phyloP scores from a whole-genome alignment of 2,888 invertebrate genomes.

The Agonum fuliginosum region DNA sequence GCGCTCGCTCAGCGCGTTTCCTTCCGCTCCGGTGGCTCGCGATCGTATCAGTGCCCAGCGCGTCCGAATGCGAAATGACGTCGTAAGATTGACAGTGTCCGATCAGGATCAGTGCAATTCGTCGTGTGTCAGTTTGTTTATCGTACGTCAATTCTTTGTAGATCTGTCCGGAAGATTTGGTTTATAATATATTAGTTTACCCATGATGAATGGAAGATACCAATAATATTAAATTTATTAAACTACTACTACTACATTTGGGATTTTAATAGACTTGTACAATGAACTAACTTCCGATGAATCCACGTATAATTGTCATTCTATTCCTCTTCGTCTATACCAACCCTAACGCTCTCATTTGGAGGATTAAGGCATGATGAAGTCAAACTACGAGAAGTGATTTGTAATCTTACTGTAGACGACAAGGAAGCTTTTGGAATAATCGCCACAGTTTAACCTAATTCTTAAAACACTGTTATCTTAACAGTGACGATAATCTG shows the following conservation, averaged over 20 bases:
- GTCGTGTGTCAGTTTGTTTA: too few species aligned
- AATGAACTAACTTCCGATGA: too few species aligned
- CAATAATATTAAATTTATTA: too few species aligned
- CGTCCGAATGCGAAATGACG: not conserved
- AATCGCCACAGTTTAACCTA: conserved; percentile 33
- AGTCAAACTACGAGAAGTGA: conserved; percentile 2
- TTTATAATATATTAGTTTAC: too few species aligned
- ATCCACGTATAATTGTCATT: too few species aligned
- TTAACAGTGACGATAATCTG: conserved; percentile 19
- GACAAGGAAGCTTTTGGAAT: not conserved
- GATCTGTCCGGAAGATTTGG: too few species aligned
- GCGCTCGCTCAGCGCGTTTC: conserved; percentile 48
- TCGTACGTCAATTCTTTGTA: too few species aligned
- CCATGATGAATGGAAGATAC: too few species aligned
- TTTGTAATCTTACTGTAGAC: conserved; percentile 3
- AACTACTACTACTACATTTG: too few species aligned
- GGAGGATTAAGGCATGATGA: not conserved
- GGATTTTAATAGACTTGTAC: too few species aligned
- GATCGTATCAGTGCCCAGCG: conserved; percentile 32
- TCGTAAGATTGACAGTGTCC: not conserved
- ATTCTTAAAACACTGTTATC: conserved; percentile 39
- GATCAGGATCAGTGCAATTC: too few species aligned
- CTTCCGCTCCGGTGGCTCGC: conserved; percentile 43
- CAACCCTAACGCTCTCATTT: not conserved
- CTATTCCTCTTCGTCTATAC: not conserved